Evolutionary conservation across 2,113 vertebrate species (phyloP).

Genomic region (Rhodinocichla rosea): DNA sequence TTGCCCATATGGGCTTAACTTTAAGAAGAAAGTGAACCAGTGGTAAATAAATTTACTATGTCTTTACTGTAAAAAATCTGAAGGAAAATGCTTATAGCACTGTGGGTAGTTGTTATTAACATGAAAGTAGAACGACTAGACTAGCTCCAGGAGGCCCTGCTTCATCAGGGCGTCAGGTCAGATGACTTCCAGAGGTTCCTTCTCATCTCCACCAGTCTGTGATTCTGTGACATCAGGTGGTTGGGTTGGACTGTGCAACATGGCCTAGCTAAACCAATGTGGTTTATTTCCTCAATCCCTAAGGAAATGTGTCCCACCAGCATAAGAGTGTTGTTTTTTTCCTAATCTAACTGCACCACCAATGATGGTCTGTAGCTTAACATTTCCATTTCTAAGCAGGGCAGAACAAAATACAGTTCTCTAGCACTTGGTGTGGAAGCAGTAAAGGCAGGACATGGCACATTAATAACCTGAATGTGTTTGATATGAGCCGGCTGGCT

Average conservation of each 20-base stretch:
- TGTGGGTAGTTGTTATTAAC: neutral
- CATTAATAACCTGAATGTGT: fast-evolving
- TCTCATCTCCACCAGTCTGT: neutral
- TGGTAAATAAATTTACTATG: neutral
- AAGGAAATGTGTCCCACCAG: neutral
- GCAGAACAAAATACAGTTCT: neutral
- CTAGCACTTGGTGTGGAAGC: neutral
- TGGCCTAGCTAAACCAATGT: neutral
- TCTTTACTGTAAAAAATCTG: neutral
- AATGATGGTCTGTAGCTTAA: neutral
- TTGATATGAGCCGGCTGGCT: neutral
- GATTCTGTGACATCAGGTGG: neutral
- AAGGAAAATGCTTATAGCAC: neutral
- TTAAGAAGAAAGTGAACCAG: neutral
- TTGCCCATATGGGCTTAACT: neutral
- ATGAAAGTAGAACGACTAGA: neutral
- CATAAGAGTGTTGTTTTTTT: fast-evolving
- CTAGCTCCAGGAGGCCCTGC: neutral
- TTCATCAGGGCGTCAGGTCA: neutral
- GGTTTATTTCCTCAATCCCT: neutral
- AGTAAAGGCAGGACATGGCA: neutral
- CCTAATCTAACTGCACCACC: neutral
- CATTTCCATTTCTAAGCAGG: neutral
- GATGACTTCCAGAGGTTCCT: neutral
- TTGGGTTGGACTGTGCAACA: neutral